Conservation (phyloP, 2,888 invertebrate genomes). For the Protonemura montana region DNA sequence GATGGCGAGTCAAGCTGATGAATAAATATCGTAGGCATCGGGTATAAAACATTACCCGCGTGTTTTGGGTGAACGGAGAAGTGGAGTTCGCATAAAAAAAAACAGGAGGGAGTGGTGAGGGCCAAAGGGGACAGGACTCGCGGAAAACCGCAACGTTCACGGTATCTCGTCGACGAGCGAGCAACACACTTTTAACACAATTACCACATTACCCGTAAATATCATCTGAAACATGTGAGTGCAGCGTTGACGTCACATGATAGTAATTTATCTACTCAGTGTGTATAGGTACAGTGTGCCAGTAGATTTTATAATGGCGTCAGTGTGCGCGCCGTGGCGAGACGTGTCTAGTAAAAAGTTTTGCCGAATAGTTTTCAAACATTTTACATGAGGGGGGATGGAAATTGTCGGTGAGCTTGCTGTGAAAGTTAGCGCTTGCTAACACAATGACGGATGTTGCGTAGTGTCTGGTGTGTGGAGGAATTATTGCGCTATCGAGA, state of each 20-base stretch:
- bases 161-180: neutral
- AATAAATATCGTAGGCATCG: slow-evolving; percentile 32
- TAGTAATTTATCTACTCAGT: neutral
- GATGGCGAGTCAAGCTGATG: slow-evolving; percentile 19
- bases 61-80: neutral
- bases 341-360: neutral
- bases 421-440: neutral
- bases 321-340: neutral
- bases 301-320: neutral
- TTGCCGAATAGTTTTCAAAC: neutral
- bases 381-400: neutral
- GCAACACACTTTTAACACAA: slow-evolving; percentile 9
- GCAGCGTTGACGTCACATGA: neutral
- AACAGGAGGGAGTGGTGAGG: neutral
- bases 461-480: neutral
- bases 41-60: neutral
- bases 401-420: neutral
- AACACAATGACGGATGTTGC: neutral
- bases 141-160: neutral
- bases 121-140: neutral
- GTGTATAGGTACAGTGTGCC: neutral
- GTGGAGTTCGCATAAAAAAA: too few species aligned
- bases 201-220: slow-evolving; percentile 27
- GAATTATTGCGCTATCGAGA: neutral
- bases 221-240: neutral